Conservation (phyloP, 2,888 invertebrate genomes). For the Lutraria lutraria region DNA sequence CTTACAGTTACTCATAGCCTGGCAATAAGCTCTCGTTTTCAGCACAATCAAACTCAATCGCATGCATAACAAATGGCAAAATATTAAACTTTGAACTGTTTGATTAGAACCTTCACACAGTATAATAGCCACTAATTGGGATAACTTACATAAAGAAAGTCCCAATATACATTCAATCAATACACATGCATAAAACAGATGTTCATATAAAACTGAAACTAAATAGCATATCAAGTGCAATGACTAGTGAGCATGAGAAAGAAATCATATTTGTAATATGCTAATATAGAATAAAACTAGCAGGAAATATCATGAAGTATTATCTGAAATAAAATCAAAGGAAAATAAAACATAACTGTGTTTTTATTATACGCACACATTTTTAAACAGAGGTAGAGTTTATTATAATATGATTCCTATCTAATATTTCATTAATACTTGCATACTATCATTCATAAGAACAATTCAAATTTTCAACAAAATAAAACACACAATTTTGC, state of each 20-base stretch:
- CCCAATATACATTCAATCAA: slow-evolving; percentile 7
- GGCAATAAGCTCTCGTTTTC: not conserved
- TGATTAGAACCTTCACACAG: slow-evolving; percentile 5
- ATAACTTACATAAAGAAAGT: not conserved
- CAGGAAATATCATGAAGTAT: not conserved
- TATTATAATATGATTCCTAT: not conserved
- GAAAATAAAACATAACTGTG: not conserved
- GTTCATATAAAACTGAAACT: not conserved
- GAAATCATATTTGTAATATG: not conserved
- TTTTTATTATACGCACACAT: not conserved
- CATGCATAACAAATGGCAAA: slow-evolving; percentile 35
- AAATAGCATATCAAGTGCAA: not conserved
- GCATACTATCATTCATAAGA: not conserved
- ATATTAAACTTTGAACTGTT: not conserved
- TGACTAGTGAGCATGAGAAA: slow-evolving; percentile 26
- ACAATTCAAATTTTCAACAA: not conserved
- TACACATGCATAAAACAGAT: not conserved
- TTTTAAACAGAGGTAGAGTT: not conserved
- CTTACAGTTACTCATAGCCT: not conserved
- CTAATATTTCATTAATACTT: not conserved
- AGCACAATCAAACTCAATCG: slow-evolving; percentile 23
- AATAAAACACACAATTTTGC: not conserved
- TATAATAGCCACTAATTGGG: not conserved
- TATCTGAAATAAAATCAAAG: slow-evolving; percentile 14
- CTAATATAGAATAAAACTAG: not conserved